Base-by-base conservation (phyloP, 2,113 vertebrate genomes). In the Climacteris rufus region DNA sequence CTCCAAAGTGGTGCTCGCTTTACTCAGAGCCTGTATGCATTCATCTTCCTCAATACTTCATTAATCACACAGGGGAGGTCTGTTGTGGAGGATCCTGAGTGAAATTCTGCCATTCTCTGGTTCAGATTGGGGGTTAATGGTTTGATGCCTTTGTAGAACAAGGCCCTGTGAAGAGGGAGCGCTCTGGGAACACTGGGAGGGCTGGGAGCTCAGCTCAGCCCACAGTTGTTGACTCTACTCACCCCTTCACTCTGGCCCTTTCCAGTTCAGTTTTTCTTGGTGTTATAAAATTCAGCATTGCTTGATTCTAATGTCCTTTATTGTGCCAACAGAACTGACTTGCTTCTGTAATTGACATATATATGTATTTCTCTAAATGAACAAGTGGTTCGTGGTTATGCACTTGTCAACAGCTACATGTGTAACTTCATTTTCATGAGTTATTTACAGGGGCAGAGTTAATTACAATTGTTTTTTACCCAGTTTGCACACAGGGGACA, bases 31-130 rank as follows among this genome's bases (percentile, higher is more conserved):
- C 86, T 77, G 61, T 17, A 61, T 50, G 68, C 83, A 64, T 89
- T 93, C 87, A 79, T 93, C 90, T 89, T 93, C 68, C 81, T 84
- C 93, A 78, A 7, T 61, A 47, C 83, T 85, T 93, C 95, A 92
- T 95, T 69, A 93, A 86, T 92, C 93, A 74, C 92, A 40, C 60
- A 33, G 56, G 50, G 78, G 74, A 78, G 82, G 52, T 59, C 49
- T 90, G 72, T 44, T 91, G 69, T 75, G 76, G 76, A 87, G 77
- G 66, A 83, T 94, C 42, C 77, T 72, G 87, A n/a, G 77, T 87
- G 81, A 76, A 96, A 89, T 64, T 33, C 84, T 10, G 1, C 76
- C 86, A 1, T 52, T 80, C 52, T 63, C 56, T 84, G 89, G 31
- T 78, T 90, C 71, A 37, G 80, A 96, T 75, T 45, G 47, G 65